Conservation (phyloP, 2,888 invertebrate species). For the Podotricha telesiphe region DNA sequence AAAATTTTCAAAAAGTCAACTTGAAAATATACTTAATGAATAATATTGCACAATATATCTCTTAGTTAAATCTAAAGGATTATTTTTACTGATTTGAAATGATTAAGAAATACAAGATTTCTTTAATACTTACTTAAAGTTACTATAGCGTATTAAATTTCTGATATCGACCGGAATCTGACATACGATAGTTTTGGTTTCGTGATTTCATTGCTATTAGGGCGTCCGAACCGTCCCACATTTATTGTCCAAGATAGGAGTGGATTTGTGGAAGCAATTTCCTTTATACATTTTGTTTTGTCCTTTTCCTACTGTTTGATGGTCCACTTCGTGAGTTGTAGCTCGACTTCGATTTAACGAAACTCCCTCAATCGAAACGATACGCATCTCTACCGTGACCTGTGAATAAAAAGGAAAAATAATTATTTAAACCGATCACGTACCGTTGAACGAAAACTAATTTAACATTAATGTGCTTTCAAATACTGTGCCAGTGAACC, state of each 20-base stretch:
- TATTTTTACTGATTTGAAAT: too few relatives aligned
- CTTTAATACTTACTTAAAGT: not conserved
- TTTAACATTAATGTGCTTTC: constrained; percentile 69
- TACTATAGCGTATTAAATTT: not conserved
- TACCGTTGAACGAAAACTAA: constrained; percentile 77
- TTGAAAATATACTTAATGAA: not conserved
- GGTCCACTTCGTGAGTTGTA: constrained; percentile 79
- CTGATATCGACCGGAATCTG: constrained; percentile 47
- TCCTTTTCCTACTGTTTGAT: constrained; percentile 83
- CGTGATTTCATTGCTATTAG: constrained; percentile 84
- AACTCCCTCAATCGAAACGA: constrained; percentile 72
- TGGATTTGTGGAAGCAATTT: constrained; percentile 84
- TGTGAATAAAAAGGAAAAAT: constrained; percentile 62
- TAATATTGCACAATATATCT: not conserved
- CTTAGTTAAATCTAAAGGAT: too few relatives aligned
- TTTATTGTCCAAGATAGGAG: constrained; percentile 83
- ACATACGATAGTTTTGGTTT: constrained; percentile 80
- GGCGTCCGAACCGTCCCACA: constrained; percentile 76
- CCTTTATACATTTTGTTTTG: constrained; percentile 84
- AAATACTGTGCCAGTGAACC: constrained; percentile 39
- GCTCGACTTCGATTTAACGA: constrained; percentile 76
- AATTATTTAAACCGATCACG: constrained; percentile 78
- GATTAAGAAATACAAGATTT: too few relatives aligned
- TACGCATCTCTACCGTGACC: constrained; percentile 70
- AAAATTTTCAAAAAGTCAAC: not conserved